Evolutionary conservation across 2,888 invertebrate species (phyloP), one percentile per base, ranked within the genome.

Genomic region (Leptogaster cylindrica): DNA sequence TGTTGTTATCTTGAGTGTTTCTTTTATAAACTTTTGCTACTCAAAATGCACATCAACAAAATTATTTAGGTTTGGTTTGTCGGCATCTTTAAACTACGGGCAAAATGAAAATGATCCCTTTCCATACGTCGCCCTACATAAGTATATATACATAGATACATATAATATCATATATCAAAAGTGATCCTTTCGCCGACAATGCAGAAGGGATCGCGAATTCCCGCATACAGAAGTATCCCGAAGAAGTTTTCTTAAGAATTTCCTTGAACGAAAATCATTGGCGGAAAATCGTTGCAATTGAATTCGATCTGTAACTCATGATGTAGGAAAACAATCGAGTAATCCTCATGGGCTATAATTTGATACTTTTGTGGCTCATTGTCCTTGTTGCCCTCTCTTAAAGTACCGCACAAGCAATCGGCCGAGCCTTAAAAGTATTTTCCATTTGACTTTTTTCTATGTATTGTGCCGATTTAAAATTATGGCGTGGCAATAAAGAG

Each of bases 401-500:
- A 58, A 58, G 36, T 46, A 41, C 58, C 58, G 58, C 16, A 28
- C 31, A 5, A 46, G 23, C 20, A 39, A 23, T 20, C 36, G 33
- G 18, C 23, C 36, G 10, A 58, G 39, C 58, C 58, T 41, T 58
- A 25, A 7, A 46, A 58, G 12, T 18, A 20, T 41, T 58, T 58
- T 58, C 58, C 58, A 58, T 36, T 58, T 58, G 58, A 58, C 58
- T 58, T 58, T 58, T 41, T 41, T 25, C 31, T n/a, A 31, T 58
- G 25, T 58, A 41, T 39, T 28, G 31, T 58, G 58, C 58, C 41
- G 41, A 23, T 41, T 36, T 41, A 27, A 58, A 58, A 58, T 58
- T 58, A 58, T 58, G 41, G 36, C 58, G 25, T 58, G 58, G 58
- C 58, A 58, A 58, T 58, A 58, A 58, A 58, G 58, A 58, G 58